These are phyloP conservation scores for Panulirus ornatus DNA, from an alignment of 1,140 invertebrate genomes.

Conservation along the genomic window DNA sequence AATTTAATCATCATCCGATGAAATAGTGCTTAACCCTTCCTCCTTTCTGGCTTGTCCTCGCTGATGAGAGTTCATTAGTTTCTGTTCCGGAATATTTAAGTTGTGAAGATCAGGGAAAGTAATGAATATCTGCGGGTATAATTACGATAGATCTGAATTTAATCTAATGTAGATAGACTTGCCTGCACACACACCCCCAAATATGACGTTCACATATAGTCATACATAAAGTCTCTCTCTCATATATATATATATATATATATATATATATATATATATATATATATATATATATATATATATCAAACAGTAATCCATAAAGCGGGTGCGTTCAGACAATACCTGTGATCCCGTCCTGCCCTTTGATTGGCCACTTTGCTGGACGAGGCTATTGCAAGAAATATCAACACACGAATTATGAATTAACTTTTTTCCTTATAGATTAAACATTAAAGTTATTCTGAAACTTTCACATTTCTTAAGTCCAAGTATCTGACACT, in stretches of 20 bases:
- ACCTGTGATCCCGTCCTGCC: too few species aligned
- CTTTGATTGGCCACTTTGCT: not conserved
- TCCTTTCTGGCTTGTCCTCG: too few species aligned
- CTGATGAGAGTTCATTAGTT: not conserved
- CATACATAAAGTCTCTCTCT: not conserved
- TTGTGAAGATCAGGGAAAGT: too few species aligned
- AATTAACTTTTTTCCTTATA: too few species aligned
- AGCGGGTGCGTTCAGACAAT: too few species aligned
- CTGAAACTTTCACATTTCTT: too few species aligned
- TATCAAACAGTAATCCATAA: not conserved
- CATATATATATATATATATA: slow-evolving; percentile 35
- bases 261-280: slow-evolving; percentile 25
- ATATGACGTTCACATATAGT: not conserved
- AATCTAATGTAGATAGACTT: not conserved
- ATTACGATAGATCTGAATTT: not conserved
- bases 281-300: slow-evolving; percentile 27
- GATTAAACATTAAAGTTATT: too few species aligned
- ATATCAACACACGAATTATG: not conserved
- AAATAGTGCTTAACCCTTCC: not conserved
- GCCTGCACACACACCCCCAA: not conserved
- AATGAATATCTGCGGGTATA: not conserved
- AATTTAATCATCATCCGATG: not conserved
- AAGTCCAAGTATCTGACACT: too few species aligned
- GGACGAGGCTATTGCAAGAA: not conserved
- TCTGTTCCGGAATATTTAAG: not conserved